A percentile compares a stretch with the other conserved stretches of the same genome.
These are phyloP conservation scores for Capitulum mitella DNA, from an alignment of 2,888 invertebrate genomes.

Conservation along the genomic window DNA sequence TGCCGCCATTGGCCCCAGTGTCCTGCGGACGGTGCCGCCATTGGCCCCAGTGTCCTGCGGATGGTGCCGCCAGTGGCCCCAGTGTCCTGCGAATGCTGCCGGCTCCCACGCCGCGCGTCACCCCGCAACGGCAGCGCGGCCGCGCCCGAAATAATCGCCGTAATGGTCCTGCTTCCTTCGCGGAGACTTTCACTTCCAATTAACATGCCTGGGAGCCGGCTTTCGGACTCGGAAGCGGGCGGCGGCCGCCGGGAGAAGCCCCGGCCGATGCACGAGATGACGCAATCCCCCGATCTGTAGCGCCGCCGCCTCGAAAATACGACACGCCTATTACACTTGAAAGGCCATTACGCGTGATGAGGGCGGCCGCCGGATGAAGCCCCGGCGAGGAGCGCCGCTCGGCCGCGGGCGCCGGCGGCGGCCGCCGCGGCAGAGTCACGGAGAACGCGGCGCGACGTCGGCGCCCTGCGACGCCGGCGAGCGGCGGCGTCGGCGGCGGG, in stretches of 20 bases:
- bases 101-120: not conserved
- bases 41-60: no score
- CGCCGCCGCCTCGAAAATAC: not conserved
- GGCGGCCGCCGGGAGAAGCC: not conserved
- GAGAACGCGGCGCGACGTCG: no score
- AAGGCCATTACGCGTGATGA: not conserved
- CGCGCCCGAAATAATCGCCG: not conserved
- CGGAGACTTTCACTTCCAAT: conserved; percentile 3
- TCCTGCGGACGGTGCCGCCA: no score
- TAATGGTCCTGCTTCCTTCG: not conserved
- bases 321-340: not conserved
- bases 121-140: not conserved
- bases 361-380: not conserved
- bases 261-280: not conserved
- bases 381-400: not conserved
- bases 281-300: not conserved
- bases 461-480: no score
- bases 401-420: no score
- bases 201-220: not conserved
- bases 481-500: no score
- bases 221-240: not conserved
- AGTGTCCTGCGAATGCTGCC: no score
- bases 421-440: no score
- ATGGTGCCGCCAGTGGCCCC: no score
- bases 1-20: no score